phyloP scores from a whole-genome alignment of 2,797 vertebrate species.

The Diglossa cyanea region DNA sequence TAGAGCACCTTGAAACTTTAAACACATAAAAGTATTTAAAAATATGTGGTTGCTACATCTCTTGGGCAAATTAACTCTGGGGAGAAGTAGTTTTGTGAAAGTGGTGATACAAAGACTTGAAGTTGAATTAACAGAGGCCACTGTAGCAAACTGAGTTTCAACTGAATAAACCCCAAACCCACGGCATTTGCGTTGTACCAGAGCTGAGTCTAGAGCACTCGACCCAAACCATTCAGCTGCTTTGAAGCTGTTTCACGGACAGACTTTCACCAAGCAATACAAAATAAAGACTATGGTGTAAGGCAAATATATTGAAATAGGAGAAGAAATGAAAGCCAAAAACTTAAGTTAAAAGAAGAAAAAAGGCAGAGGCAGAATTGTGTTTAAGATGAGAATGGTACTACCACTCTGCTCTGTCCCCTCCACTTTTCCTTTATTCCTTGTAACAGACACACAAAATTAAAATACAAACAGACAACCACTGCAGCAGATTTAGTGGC shows the following conservation, averaged over 20 bases:
- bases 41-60: neutral
- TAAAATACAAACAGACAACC: neutral
- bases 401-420: neutral
- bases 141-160: neutral
- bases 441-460: neutral
- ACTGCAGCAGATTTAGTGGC: neutral
- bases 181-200: rapidly evolving
- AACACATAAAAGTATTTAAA: neutral
- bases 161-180: neutral
- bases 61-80: neutral
- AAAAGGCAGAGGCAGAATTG: neutral
- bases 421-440: neutral
- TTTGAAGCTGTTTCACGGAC: neutral
- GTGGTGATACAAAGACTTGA: neutral
- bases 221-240: neutral
- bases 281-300: neutral
- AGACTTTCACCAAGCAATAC: neutral
- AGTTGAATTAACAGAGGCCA: neutral
- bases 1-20: neutral
- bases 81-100: neutral
- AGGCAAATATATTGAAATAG: neutral
- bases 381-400: neutral
- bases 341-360: neutral
- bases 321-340: neutral
- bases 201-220: neutral